Evolutionary conservation across 2,888 invertebrate species (phyloP).

Genomic region (Sesamia inferens): DNA sequence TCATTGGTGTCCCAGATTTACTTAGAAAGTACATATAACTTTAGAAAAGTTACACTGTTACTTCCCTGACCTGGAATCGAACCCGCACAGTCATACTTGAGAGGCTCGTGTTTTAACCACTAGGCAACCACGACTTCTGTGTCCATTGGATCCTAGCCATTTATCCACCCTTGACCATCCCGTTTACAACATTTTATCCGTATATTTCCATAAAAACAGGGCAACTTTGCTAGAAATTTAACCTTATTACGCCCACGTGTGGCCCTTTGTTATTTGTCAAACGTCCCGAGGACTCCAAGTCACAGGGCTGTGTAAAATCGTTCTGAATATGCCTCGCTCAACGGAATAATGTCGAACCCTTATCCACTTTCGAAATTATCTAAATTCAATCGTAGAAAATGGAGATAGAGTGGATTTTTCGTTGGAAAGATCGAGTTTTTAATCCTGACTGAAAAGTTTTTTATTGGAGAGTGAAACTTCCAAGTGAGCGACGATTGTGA

Average conservation of each 20-base stretch:
- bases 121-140: neutral
- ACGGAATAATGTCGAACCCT: slow-evolving; percentile 32
- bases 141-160: neutral
- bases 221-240: slow-evolving; percentile 42
- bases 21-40: too few species aligned
- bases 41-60: too few species aligned
- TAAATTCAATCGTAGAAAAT: slow-evolving; percentile 3
- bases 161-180: neutral
- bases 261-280: slow-evolving; percentile 58
- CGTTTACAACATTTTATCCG: neutral
- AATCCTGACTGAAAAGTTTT: slow-evolving; percentile 24
- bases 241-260: slow-evolving; percentile 55
- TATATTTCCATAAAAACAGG: slow-evolving; percentile 40
- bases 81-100: too few species aligned
- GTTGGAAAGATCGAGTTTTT: neutral
- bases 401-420: slow-evolving; percentile 15
- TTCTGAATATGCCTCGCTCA: slow-evolving; percentile 35
- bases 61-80: too few species aligned
- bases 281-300: slow-evolving; percentile 48
- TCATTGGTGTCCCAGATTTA: too few species aligned
- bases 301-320: slow-evolving; percentile 46
- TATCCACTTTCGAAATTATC: neutral
- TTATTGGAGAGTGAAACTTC: slow-evolving; percentile 25
- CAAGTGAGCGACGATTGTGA: slow-evolving; percentile 6
- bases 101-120: too few species aligned